These are phyloP conservation scores for Drosophila trapezifrons DNA, from an alignment of 1,140 invertebrate species.

Conservation along the genomic window DNA sequence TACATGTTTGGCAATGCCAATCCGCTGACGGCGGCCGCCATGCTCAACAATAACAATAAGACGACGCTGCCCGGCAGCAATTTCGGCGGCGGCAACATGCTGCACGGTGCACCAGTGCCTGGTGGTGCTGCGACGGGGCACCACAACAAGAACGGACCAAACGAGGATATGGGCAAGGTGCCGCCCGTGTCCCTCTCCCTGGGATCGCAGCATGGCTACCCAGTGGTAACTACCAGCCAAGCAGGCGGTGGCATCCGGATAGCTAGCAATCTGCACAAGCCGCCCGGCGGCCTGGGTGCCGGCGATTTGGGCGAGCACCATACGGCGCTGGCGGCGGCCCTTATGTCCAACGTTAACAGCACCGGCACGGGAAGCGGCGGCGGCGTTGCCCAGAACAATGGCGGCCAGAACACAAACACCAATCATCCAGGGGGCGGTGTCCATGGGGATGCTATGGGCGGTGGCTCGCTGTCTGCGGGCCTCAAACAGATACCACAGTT, in stretches of 20 bases:
- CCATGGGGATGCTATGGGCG: conserved; percentile 66
- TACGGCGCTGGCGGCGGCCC: conserved; percentile 58
- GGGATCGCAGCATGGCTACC: conserved; percentile 30
- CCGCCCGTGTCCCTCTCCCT: conserved; percentile 34
- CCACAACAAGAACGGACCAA: conserved; percentile 69
- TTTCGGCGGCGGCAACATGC: conserved; percentile 29
- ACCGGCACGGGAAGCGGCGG: conserved; percentile 18
- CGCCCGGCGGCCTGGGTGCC: conserved; percentile 23
- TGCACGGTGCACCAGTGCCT: conserved; percentile 24
- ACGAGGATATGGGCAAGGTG: conserved; percentile 50
- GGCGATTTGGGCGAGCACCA: conserved; percentile 66
- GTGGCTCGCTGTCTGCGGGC: conserved; percentile 70
- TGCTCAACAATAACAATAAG: conserved; percentile 76
- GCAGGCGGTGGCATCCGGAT: conserved; percentile 72
- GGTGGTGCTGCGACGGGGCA: conserved; percentile 24
- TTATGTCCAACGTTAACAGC: conserved; percentile 39
- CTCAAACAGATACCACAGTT: conserved; percentile 83
- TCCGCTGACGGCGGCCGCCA: conserved; percentile 64
- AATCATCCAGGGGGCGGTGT: conserved; percentile 74
- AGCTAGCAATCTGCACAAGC: conserved; percentile 81
- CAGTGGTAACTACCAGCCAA: conserved; percentile 30
- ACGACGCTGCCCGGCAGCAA: conserved; percentile 49
- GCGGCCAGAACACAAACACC: conserved; percentile 20
- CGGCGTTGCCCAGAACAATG: conserved; percentile 13
- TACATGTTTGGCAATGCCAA: conserved; percentile 60